These are phyloP conservation scores for Herpetotheres cachinnans DNA, from an alignment of 2,113 vertebrate genomes.

Conservation along the genomic window DNA sequence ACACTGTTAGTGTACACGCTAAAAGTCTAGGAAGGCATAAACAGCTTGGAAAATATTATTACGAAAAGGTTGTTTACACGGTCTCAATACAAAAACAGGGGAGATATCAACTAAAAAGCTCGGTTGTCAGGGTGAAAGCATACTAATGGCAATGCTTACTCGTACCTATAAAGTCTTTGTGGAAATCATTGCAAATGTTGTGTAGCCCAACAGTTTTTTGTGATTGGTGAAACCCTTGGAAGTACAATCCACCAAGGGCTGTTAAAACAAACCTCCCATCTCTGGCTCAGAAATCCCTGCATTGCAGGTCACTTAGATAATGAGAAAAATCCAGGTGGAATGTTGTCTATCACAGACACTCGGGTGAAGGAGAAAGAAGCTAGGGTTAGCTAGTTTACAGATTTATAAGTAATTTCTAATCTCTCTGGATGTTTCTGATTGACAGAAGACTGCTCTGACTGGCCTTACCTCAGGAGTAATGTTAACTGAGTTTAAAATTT, in stretches of 20 bases:
- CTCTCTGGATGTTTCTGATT: neutral
- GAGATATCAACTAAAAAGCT: neutral
- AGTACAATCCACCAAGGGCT: neutral
- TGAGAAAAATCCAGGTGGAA: neutral
- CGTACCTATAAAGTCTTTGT: neutral
- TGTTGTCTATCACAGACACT: neutral
- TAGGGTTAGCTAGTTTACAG: neutral
- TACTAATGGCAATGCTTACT: rapidly evolving
- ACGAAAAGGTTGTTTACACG: neutral
- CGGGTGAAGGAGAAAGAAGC: neutral
- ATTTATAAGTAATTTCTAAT: neutral
- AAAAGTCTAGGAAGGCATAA: neutral
- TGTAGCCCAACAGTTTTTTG: neutral
- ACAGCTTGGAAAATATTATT: neutral
- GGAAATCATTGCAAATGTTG: neutral
- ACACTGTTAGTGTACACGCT: neutral
- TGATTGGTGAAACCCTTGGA: neutral
- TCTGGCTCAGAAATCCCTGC: neutral
- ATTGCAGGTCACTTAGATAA: neutral
- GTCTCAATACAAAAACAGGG: neutral
- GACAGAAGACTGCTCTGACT: neutral
- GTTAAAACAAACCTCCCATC: neutral
- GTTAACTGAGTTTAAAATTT: neutral
- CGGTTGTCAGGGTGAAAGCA: neutral
- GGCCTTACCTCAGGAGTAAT: neutral